Percentiles rank a stretch among this genome's conserved stretches.
phyloP scores from a whole-genome alignment of 2,888 invertebrate species.

The Leptodirus hochenwartii region DNA sequence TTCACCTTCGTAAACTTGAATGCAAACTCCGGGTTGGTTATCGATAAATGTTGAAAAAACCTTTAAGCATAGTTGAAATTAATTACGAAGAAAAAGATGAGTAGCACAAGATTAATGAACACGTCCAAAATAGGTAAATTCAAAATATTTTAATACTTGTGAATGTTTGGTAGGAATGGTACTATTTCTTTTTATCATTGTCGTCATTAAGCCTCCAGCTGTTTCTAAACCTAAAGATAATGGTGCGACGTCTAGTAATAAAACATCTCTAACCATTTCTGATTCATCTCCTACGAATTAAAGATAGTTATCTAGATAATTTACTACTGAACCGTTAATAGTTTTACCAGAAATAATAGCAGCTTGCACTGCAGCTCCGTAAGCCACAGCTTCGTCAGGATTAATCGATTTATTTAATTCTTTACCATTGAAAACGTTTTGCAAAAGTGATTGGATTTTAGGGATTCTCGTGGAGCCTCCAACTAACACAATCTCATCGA shows the following conservation, averaged over 20 bases:
- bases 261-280: slow-evolving; percentile 37
- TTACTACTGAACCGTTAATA: no score
- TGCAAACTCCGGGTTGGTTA: slow-evolving; percentile 45
- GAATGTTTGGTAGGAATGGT: slow-evolving; percentile 45
- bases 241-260: slow-evolving; percentile 45
- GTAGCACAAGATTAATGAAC: slow-evolving; percentile 2
- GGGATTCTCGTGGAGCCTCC: slow-evolving; percentile 55
- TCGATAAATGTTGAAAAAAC: slow-evolving; percentile 41
- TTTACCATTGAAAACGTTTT: slow-evolving; percentile 33
- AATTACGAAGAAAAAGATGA: no score
- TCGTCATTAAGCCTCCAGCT: slow-evolving; percentile 53
- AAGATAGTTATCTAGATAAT: no score
- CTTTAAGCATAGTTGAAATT: slow-evolving; percentile 28
- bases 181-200: slow-evolving; percentile 45
- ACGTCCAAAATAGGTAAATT: neutral
- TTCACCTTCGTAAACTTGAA: slow-evolving; percentile 40
- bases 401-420: slow-evolving; percentile 52
- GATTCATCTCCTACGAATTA: no score
- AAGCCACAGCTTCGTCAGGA: slow-evolving; percentile 53
- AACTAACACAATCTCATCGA: slow-evolving; percentile 37
- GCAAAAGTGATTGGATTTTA: slow-evolving; percentile 42
- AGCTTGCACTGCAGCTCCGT: slow-evolving; percentile 46
- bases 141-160: slow-evolving; percentile 21
- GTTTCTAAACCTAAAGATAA: slow-evolving; percentile 53
- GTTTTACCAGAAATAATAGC: slow-evolving; percentile 40